These are phyloP conservation scores for Chrysolina haemoptera DNA, from an alignment of 2,888 invertebrate species.

Conservation along the genomic window DNA sequence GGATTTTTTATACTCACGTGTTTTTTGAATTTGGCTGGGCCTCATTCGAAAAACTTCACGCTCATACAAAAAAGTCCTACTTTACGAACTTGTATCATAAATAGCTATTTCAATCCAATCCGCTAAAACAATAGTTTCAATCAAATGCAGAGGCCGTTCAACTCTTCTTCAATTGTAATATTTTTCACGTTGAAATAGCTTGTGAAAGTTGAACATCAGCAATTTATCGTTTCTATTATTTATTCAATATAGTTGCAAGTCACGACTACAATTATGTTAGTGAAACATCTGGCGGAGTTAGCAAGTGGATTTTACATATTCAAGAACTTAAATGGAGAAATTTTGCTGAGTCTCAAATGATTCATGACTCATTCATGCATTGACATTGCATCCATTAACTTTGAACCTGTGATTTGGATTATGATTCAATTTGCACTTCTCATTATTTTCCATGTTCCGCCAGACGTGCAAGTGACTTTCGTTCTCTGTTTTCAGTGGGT, in stretches of 20 bases:
- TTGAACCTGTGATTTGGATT: neutral
- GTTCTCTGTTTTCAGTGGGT: neutral
- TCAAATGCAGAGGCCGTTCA: neutral
- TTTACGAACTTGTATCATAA: no score
- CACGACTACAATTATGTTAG: neutral
- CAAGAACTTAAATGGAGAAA: neutral
- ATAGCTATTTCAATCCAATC: no score
- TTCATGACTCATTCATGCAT: neutral
- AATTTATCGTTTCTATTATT: neutral
- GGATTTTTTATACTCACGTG: no score
- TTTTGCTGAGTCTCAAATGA: neutral
- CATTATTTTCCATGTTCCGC: neutral
- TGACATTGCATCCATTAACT: neutral
- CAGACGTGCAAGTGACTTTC: neutral
- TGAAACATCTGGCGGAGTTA: neutral
- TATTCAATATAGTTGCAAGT: neutral
- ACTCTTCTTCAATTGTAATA: neutral
- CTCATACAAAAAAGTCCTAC: no score
- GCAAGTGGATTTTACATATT: neutral
- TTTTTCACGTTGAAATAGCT: neutral
- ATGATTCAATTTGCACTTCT: neutral
- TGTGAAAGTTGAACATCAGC: neutral
- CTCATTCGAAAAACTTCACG: no score
- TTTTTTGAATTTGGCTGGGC: no score
- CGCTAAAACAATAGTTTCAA: neutral